A percentile compares a stretch with the other conserved stretches of the same genome.
phyloP scores from a whole-genome alignment of 1,140 invertebrate species.

The Ceratosolen solmsi region DNA sequence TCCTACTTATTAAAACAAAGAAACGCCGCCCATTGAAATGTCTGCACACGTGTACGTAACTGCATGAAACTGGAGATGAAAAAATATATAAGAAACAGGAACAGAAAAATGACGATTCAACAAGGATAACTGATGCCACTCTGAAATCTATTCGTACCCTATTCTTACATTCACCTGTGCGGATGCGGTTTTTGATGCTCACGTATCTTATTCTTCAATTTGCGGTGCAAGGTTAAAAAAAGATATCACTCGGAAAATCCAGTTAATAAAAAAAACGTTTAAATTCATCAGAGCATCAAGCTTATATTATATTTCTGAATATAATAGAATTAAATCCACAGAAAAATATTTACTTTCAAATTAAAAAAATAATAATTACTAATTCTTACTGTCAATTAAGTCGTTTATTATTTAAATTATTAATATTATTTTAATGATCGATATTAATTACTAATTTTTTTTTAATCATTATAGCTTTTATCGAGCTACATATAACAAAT shows the following conservation, averaged over 20 bases:
- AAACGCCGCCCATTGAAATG: not conserved
- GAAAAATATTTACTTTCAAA: slow-evolving; percentile 18
- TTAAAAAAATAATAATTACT: not conserved
- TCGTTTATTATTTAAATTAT: not conserved
- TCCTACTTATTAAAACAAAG: not conserved
- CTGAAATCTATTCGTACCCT: slow-evolving; percentile 23
- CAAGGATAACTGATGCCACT: slow-evolving; percentile 36
- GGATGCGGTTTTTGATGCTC: slow-evolving; percentile 46
- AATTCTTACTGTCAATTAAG: no score
- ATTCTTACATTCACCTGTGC: not conserved
- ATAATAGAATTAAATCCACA: slow-evolving; percentile 19
- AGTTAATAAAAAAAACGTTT: slow-evolving; percentile 9
- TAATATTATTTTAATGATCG: not conserved
- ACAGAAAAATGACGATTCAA: slow-evolving; percentile 8
- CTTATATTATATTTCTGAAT: slow-evolving; percentile 30
- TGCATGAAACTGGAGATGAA: slow-evolving; percentile 21
- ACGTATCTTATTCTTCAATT: slow-evolving; percentile 36
- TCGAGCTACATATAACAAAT: not conserved
- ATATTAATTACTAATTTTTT: not conserved
- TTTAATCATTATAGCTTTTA: not conserved
- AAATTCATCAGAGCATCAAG: slow-evolving; percentile 33
- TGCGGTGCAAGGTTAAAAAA: slow-evolving; percentile 37
- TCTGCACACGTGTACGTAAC: no score
- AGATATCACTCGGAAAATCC: slow-evolving; percentile 23
- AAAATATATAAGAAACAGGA: not conserved